Percentiles rank a stretch among this genome's conserved stretches.
Conservation (phyloP, 2,797 vertebrate genomes). For the Sebastes vulpes region DNA sequence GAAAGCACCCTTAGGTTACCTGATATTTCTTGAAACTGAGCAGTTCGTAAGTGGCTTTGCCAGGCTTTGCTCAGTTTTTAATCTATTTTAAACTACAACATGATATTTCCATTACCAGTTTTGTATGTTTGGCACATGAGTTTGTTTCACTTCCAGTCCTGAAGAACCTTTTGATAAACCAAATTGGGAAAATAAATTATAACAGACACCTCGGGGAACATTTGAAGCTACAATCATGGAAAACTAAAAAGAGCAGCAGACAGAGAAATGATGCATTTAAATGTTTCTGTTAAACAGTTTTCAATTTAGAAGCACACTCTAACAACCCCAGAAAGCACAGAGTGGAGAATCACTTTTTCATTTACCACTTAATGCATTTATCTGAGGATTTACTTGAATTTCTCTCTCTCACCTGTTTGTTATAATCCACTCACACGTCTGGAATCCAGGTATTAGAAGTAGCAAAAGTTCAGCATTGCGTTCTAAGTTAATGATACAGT, state of each 20-base stretch:
- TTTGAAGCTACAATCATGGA: constrained; percentile 17
- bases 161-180: constrained; percentile 14
- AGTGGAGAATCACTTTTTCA: constrained; percentile 29
- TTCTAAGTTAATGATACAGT: constrained; percentile 44
- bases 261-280: constrained; percentile 25
- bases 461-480: not conserved
- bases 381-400: constrained; percentile 11
- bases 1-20: not conserved
- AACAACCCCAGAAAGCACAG: not conserved
- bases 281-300: constrained; percentile 40
- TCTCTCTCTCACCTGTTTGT: constrained; percentile 8
- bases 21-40: not conserved
- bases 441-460: constrained; percentile 26
- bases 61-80: constrained; percentile 10
- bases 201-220: constrained; percentile 13
- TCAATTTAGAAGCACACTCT: constrained; percentile 26
- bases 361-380: constrained; percentile 18
- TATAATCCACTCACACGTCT: constrained; percentile 14
- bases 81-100: constrained; percentile 1
- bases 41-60: not conserved
- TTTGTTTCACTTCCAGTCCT: constrained; percentile 31
- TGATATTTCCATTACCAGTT: constrained; percentile 1
- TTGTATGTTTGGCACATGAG: not conserved
- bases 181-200: constrained; percentile 31
- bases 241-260: constrained; percentile 11